Evolutionary conservation across 1,140 invertebrate species (phyloP), one percentile per base, ranked within the genome.

Genomic region (Fragariocoptes setiger): DNA sequence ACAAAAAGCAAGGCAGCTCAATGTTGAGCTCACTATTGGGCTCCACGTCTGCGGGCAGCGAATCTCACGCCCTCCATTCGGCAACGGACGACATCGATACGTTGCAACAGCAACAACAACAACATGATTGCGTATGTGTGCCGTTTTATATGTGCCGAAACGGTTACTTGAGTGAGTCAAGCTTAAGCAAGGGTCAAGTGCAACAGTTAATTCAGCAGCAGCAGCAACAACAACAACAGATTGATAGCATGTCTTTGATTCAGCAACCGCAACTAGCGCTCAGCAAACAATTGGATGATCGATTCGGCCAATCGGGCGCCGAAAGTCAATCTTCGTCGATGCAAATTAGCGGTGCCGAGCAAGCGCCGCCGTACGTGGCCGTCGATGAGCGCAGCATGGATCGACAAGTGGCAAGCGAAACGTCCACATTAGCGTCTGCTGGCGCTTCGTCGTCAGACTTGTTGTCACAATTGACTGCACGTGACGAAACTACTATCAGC

Each of bases 81-180:
- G n/a, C n/a, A n/a, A n/a, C n/a, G 18, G 22, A 31, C 43, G 25
- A 45, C 4, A n/a, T n/a, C 13, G 4, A n/a, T 4, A 44, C 38
- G 14, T 25, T 12, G 13, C 13, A 35, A 12, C 35, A 16, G 2
- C 18, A 17, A 14, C 22, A 5, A 8, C 36, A 21, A 19, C 17
- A 43, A 14, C 5, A 14, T 17, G 25, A 35, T 5, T 39, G 50
- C 41, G 20, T 52, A 39, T 52, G 50, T 43, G 50, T 52, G 5
- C 50, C 50, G 2, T 52, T 52, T 21, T 52, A 52, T 19, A 40
- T 52, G 39, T 52, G 50, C 41, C 46, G 42, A 37, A 49, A 51
- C 39, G 50, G 50, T 14, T 49, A 45, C 21, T n/a, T 51, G 5
- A 19, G 25, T n/a, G 25, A 31, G 25, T 31, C 25, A 8, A n/a